Percentiles rank a stretch among this genome's conserved stretches.
Conservation (phyloP, 2,888 invertebrate genomes). For the Chromoteleia sp. region DNA sequence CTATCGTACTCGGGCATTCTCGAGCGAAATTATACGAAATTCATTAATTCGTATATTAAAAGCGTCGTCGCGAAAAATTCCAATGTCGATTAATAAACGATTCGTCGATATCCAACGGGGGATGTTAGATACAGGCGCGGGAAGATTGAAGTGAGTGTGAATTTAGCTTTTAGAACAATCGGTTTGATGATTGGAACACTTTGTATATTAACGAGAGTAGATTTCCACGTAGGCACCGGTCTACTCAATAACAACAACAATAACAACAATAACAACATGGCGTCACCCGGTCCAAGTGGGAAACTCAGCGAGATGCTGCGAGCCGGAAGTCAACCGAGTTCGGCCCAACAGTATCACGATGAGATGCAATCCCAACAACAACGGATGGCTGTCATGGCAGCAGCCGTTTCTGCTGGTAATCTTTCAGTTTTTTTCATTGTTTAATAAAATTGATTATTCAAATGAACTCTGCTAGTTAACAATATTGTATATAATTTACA, state of each 20-base stretch:
- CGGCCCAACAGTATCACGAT: constrained; percentile 84
- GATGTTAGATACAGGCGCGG: constrained; percentile 13
- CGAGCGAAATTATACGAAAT: constrained; percentile 43
- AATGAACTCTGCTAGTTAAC: too few species aligned
- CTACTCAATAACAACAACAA: constrained; percentile 89
- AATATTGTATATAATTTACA: too few species aligned
- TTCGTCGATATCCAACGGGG: constrained; percentile 26
- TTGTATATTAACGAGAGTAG: constrained; percentile 83
- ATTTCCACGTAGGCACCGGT: constrained; percentile 87
- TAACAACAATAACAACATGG: constrained; percentile 87
- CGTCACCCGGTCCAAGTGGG: constrained; percentile 83
- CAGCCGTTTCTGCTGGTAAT: constrained; percentile 83
- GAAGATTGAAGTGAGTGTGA: constrained; percentile 63
- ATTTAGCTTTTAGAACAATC: constrained; percentile 7
- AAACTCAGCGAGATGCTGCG: constrained; percentile 84
- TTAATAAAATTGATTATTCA: too few species aligned
- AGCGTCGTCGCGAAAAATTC: constrained; percentile 42
- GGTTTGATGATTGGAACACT: constrained; percentile 12
- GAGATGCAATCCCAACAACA: constrained; percentile 89
- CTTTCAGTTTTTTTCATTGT: neutral
- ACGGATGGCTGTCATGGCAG: constrained; percentile 84
- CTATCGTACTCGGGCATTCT: constrained; percentile 38
- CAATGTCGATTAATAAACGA: constrained; percentile 27
- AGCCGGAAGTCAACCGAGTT: constrained; percentile 81
- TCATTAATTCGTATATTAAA: constrained; percentile 54